A percentile compares a stretch with the other conserved stretches of the same genome.
phyloP scores from a whole-genome alignment of 2,888 invertebrate genomes.

The Acrobasis consociella region DNA sequence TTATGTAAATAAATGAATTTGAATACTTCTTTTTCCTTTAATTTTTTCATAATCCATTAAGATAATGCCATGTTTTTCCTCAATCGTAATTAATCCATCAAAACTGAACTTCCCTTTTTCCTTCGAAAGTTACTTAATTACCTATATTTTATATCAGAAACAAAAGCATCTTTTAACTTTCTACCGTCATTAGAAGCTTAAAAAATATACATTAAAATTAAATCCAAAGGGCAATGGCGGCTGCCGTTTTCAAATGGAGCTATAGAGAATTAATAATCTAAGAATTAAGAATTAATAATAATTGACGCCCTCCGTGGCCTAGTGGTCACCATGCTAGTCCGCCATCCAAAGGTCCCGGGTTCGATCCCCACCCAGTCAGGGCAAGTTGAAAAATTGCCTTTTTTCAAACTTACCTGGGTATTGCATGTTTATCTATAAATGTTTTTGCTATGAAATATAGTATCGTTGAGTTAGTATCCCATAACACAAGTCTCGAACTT shows the following conservation, averaged over 20 bases:
- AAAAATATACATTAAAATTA: slow-evolving; percentile 28
- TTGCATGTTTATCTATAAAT: no score
- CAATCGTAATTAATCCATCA: neutral
- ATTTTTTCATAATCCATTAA: neutral
- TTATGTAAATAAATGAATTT: no score
- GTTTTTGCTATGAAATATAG: no score
- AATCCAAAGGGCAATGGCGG: slow-evolving; percentile 21
- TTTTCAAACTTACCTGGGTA: no score
- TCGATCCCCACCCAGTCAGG: no score
- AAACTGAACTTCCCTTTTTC: neutral
- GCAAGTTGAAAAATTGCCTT: no score
- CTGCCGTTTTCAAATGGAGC: neutral
- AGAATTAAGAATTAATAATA: no score
- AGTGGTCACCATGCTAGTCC: no score
- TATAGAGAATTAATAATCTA: slow-evolving; percentile 2
- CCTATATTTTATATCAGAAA: slow-evolving; percentile 27
- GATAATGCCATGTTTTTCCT: neutral
- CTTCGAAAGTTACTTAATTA: neutral
- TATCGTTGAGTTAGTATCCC: no score
- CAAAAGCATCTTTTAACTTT: slow-evolving; percentile 27
- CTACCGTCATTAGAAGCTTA: neutral
- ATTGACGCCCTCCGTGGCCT: no score
- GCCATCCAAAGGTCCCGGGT: no score
- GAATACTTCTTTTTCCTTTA: neutral
- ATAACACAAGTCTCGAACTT: no score